Evolutionary conservation across 2,888 invertebrate species (phyloP), one percentile per base, ranked within the genome.

Genomic region (Machimus atricapillus): DNA sequence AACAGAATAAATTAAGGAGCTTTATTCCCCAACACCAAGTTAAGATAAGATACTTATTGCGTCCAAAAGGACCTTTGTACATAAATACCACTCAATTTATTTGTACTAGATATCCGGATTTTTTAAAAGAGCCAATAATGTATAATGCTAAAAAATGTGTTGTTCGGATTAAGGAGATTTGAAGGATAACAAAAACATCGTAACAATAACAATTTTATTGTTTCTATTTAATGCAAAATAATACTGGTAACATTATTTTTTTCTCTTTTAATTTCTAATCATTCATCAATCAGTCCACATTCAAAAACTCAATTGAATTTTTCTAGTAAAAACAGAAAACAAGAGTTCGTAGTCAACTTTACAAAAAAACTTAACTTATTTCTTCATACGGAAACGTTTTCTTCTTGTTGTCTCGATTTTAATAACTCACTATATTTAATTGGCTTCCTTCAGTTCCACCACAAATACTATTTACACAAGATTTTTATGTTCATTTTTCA

Each of bases 161-260:
- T 52, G 16, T 52, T n/a, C 7, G 52, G 52, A 52, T n/a, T 52
- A n/a, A 52, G 52, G 52, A 52, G 19, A 23, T 23, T 66, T 19
- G 37, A 81, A 56, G 56, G 46, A 8, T 27, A 56, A 83, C 37
- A 34, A 83, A 58, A 83, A 83, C 79, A 79, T 40, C n/a, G 37
- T 83, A 83, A 83, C 82, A 83, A 83, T 83, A 66, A 66, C 58
- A 83, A 83, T 66, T 83, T 83, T 83, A 83, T 83, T 83, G 58
- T 83, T 83, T 83, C 82, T 83, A 58, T 83, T 83, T 83, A 83
- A 83, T 83, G 82, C 40, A 83, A 83, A 83, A 83, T 83, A 83
- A 83, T 58, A 83, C 14, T 52, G 16, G 27, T 66, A 66, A 83
- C 82, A 83, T 58, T 27, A 66, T 66, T 66, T 6, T 66, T 66